Percentiles rank a stretch among this genome's conserved stretches.
phyloP scores from a whole-genome alignment of 2,797 vertebrate genomes.

The Sebastiscus albofasciatus region DNA sequence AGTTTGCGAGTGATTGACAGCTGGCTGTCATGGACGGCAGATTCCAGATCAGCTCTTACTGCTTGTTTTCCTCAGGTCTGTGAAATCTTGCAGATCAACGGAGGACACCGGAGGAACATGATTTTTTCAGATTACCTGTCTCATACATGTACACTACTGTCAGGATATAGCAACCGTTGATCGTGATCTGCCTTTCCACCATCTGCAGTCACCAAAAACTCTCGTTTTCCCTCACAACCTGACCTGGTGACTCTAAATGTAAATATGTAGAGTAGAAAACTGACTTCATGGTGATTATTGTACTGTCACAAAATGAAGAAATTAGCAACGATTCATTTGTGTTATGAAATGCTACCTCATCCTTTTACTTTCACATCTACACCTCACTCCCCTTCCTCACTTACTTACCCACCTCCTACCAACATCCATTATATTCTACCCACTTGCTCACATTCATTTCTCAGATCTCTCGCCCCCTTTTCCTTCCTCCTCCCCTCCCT shows the following conservation, averaged over 20 bases:
- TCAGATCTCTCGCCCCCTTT: conserved; percentile 3
- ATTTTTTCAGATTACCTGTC: too few species aligned
- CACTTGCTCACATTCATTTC: conserved; percentile 29
- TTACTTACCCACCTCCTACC: conserved; percentile 26
- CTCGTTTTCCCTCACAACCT: too few species aligned
- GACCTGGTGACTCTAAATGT: too few species aligned
- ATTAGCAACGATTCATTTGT: neutral
- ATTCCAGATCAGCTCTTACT: rapidly evolving
- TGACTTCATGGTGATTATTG: neutral
- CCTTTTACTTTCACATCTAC: neutral
- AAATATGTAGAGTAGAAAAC: neutral
- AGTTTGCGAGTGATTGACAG: too few species aligned
- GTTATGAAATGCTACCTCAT: neutral
- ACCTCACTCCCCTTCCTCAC: neutral
- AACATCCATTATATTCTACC: conserved; percentile 26
- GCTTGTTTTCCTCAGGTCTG: too few species aligned
- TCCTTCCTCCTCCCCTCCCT: conserved; percentile 3
- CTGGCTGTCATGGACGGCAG: too few species aligned
- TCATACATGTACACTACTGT: too few species aligned
- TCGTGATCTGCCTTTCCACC: too few species aligned
- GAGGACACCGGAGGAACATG: too few species aligned
- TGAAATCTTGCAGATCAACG: too few species aligned
- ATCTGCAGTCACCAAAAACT: too few species aligned
- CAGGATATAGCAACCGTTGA: too few species aligned
- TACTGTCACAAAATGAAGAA: neutral